phyloP scores from a whole-genome alignment of 2,888 invertebrate genomes.

The Pterostichus madidus region DNA sequence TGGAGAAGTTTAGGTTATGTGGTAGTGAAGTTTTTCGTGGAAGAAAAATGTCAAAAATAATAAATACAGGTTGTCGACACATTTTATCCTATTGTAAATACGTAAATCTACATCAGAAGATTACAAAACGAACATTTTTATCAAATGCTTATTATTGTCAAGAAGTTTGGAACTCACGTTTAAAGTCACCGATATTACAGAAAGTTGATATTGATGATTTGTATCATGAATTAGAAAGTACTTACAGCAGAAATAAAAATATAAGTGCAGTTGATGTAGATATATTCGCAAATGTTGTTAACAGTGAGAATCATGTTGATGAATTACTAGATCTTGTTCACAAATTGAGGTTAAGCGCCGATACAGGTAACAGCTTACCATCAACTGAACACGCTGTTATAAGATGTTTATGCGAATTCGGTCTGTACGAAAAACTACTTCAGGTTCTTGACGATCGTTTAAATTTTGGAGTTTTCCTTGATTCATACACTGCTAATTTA shows the following conservation, averaged over 20 bases:
- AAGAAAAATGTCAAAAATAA: conserved; percentile 61
- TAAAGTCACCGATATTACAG: conserved; percentile 81
- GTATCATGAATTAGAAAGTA: conserved; percentile 85
- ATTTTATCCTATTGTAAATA: conserved; percentile 54
- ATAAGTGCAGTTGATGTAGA: conserved; percentile 91
- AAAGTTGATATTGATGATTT: conserved; percentile 84
- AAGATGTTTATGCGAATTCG: conserved; percentile 80
- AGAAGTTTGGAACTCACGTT: conserved; percentile 84
- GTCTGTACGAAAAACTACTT: conserved; percentile 83
- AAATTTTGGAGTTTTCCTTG: conserved; percentile 95
- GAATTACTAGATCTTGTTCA: conserved; percentile 87
- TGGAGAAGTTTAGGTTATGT: conserved; percentile 1
- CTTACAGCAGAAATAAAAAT: conserved; percentile 81
- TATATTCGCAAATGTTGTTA: conserved; percentile 86
- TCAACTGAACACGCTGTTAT: conserved; percentile 92
- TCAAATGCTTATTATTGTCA: conserved; percentile 86
- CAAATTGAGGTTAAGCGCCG: conserved; percentile 85
- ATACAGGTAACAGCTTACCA: conserved; percentile 85
- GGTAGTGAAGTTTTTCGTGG: background rate
- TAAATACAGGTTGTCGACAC: conserved; percentile 55
- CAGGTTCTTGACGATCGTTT: conserved; percentile 88
- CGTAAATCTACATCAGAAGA: conserved; percentile 51
- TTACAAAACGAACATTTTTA: conserved; percentile 79
- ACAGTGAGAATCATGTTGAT: conserved; percentile 80
- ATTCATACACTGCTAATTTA: conserved; percentile 88